Conservation (phyloP, 1,140 invertebrate species). For the Trissolcus basalis region DNA sequence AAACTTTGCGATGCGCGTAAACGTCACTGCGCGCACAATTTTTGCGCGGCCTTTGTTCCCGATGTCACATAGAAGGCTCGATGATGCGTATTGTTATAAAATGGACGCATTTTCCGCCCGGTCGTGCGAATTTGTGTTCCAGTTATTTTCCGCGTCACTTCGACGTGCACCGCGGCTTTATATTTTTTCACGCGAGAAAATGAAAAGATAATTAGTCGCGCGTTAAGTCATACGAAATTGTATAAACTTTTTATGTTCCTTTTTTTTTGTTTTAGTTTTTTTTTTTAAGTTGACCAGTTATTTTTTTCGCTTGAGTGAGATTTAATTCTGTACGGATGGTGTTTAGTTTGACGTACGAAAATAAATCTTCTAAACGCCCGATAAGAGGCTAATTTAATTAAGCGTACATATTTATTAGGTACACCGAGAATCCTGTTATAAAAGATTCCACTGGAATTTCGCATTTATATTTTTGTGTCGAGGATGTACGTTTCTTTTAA, state of each 20-base stretch:
- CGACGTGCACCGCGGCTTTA: too few species aligned
- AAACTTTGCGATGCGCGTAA: conserved; percentile 3
- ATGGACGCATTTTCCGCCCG: conserved; percentile 9
- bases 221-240: too few species aligned
- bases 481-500: conserved; percentile 13
- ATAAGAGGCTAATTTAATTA: conserved; percentile 30
- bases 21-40: conserved; percentile 1
- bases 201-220: background rate
- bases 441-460: conserved; percentile 16
- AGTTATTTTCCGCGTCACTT: background rate
- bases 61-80: conserved; percentile 5
- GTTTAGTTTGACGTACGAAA: conserved; percentile 11
- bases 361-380: conserved; percentile 43
- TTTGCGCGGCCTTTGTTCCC: background rate
- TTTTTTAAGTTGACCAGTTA: too few species aligned
- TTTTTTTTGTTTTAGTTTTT: conserved; percentile 3
- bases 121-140: conserved; percentile 18
- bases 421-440: conserved; percentile 15
- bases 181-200: conserved; percentile 9
- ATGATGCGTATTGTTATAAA: conserved; percentile 28
- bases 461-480: conserved; percentile 28
- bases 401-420: conserved; percentile 31
- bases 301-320: conserved; percentile 3
- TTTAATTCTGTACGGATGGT: conserved; percentile 19
- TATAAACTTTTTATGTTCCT: background rate